These are phyloP conservation scores for Thalpophila matura DNA, from an alignment of 2,888 invertebrate genomes.

Conservation along the genomic window DNA sequence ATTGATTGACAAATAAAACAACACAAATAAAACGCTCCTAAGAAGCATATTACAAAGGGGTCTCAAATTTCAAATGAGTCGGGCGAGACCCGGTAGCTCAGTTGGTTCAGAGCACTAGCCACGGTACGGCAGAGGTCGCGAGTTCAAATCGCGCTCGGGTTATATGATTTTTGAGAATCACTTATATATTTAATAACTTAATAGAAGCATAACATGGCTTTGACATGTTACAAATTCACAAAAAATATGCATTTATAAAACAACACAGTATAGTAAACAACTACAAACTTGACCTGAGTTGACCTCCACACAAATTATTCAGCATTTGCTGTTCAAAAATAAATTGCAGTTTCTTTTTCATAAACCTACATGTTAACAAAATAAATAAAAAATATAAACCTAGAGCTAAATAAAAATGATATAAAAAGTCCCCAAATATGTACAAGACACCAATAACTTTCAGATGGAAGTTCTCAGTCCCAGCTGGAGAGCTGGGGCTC, in stretches of 20 bases:
- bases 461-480: constrained; percentile 71
- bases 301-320: constrained; percentile 14
- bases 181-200: no score
- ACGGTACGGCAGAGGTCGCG: no score
- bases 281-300: constrained; percentile 20
- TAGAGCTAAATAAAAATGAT: neutral
- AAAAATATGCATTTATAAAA: neutral
- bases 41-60: no score
- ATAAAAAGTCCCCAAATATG: neutral
- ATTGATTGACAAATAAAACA: no score
- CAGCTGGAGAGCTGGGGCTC: constrained; percentile 73
- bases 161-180: no score
- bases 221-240: no score
- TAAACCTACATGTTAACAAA: neutral
- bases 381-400: constrained; percentile 6
- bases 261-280: constrained; percentile 8
- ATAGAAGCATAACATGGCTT: no score
- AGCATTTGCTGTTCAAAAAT: constrained; percentile 14
- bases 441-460: constrained; percentile 30
- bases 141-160: no score
- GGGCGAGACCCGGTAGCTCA: no score
- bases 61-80: no score
- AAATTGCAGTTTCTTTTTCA: constrained; percentile 35
- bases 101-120: no score
- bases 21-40: no score